Evolutionary conservation across 2,797 vertebrate genomes (phyloP), one percentile per base, ranked within the genome.

Genomic region (Trematomus bernacchii): DNA sequence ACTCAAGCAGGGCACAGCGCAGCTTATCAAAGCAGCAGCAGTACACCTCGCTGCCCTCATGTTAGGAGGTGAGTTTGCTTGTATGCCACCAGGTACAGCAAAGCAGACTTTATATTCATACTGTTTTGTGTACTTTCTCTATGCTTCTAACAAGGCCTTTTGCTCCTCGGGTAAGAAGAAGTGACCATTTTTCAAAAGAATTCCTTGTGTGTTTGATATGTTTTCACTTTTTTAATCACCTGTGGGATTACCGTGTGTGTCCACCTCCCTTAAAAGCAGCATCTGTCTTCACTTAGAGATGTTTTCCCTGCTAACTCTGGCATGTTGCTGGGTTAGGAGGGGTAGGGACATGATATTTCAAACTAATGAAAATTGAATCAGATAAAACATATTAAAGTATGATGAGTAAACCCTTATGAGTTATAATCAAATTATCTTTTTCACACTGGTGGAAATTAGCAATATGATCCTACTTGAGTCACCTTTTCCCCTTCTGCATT

Each of bases 11-110:
- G 66, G 40, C 84, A 77, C 70, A 76, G 55, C 47, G 30, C 2
- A 40, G 80, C 82, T 89, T 83, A 91, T 89, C 77, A 75, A 66
- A 66, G 67, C 66, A 47, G 83, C 71, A 52, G 80, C 72, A n/a
- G 48, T 18, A 80, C 59, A 81, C 69, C 75, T 77, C 64, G 9
- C 19, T n/a, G 15, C 70, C 78, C 59, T 42, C 2, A 13, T 55
- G 55, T 6, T 70, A 48, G 33, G 70, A 73, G 77, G 51, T 71
- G 66, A 73, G 68, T 42, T 21, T 16, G n/a, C 68, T 69, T 16
- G 42, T 52, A 37, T 50, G 58, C 42, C 66, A 70, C 54, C 23
- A 33, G n/a, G 60, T 62, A 30, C 66, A 61, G 46, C 15, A 57
- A 71, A 66, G 50, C 54, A 42, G 33, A 47, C 21, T 57, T 66